A percentile compares a stretch with the other conserved stretches of the same genome.
These are phyloP conservation scores for Netelia virgata DNA, from an alignment of 2,888 invertebrate species.

Conservation along the genomic window DNA sequence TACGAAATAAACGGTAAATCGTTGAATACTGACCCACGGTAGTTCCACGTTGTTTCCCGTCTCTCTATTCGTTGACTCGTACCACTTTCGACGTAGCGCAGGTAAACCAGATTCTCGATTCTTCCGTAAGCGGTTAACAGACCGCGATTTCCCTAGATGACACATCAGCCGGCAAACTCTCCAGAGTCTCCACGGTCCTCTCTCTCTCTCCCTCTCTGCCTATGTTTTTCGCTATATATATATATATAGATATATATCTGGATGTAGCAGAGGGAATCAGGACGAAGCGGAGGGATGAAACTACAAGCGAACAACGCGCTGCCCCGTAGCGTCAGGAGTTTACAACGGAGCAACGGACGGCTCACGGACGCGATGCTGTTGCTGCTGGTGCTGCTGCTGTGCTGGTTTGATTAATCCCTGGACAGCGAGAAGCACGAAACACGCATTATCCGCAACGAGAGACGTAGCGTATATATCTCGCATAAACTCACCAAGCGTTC, in stretches of 20 bases:
- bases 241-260: neutral
- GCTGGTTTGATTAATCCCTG: slow-evolving; percentile 69
- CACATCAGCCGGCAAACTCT: slow-evolving; percentile 21
- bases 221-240: neutral
- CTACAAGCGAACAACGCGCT: slow-evolving; percentile 51
- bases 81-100: slow-evolving; percentile 32
- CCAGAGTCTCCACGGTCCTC: slow-evolving; percentile 3
- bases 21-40: slow-evolving; percentile 40
- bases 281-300: slow-evolving; percentile 23
- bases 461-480: slow-evolving; percentile 50
- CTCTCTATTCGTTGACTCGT: slow-evolving; percentile 39
- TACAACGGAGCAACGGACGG: slow-evolving; percentile 51
- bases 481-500: slow-evolving; percentile 16
- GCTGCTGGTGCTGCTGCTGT: slow-evolving; percentile 44
- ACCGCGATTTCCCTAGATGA: slow-evolving; percentile 55
- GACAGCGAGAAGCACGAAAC: slow-evolving; percentile 66
- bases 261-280: slow-evolving; percentile 33
- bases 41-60: slow-evolving; percentile 26
- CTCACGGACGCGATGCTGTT: slow-evolving; percentile 63
- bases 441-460: slow-evolving; percentile 66
- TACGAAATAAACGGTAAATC: neutral
- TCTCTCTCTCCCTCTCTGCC: slow-evolving; percentile 5
- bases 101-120: slow-evolving; percentile 2
- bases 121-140: slow-evolving; percentile 45
- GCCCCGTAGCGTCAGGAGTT: slow-evolving; percentile 37